Base-by-base conservation (phyloP, 2,888 invertebrate genomes). In the Volucella zonaria region DNA sequence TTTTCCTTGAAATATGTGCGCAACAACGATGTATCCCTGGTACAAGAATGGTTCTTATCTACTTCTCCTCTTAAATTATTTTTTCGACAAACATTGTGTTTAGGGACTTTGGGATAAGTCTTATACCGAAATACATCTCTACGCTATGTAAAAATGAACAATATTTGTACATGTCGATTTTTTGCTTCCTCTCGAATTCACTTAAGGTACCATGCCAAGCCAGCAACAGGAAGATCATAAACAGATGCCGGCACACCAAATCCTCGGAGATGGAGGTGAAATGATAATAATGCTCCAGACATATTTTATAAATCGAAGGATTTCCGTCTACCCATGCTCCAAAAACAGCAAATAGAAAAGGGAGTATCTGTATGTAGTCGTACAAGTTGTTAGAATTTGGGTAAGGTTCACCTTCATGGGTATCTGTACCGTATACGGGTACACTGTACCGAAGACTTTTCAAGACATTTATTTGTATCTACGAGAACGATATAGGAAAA, bases 261-360 rank as follows among this genome's bases (percentile, higher is more conserved):
- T 52, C 10, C n/a, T 15, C 42, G 8, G 8, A 45, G n/a, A 59
- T 49, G 43, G 43, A 76, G 43, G 38, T 8, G 49, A 23, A 31
- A 51, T 45, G 67, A 68, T 62, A 70, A 82, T 67, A 82, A 78
- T 68, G 54, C 38, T 56, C 73, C 67, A 82, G 82, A 82, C 74
- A 74, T 82, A 68, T 79, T 78, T 70, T 56, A 42, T 79, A 74
- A 82, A 78, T 82, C 79, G 82, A 82, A 74, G 47, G 78, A 78
- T 74, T 74, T 82, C 74, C 74, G 73, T 82, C 49, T 67, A 64
- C 61, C 38, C 47, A 31, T 54, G 15, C 45, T 31, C 31, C 31
- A 31, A 31, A 31, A 31, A 31, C 64, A 51, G 12, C 9, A 23
- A 43, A 2, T 18, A 1, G 43, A 31, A n/a, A 52, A 1, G 23